These are phyloP conservation scores for Hyppa rectilinea DNA, from an alignment of 2,888 invertebrate genomes.

Conservation along the genomic window DNA sequence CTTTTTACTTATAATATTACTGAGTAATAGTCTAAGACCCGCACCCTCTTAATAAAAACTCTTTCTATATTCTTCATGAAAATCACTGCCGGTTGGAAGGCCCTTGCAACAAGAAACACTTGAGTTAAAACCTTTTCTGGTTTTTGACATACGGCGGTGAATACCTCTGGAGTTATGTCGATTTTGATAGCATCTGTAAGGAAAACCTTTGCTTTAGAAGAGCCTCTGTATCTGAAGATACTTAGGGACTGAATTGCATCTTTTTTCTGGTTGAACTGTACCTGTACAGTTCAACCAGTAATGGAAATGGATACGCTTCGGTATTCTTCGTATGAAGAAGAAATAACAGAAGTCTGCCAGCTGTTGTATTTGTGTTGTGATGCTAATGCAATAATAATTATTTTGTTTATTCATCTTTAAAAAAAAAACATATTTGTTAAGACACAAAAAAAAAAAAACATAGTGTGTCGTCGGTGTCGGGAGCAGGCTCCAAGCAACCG, in stretches of 20 bases:
- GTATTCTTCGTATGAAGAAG: background rate
- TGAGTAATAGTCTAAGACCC: background rate
- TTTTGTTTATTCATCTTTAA: too few relatives aligned
- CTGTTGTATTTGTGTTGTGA: too few relatives aligned
- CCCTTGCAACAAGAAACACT: slow-evolving; percentile 69
- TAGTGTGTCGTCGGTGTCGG: too few relatives aligned
- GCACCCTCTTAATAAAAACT: slow-evolving; percentile 73
- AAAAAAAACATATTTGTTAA: too few relatives aligned
- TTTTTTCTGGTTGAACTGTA: too few relatives aligned
- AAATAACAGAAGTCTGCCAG: too few relatives aligned
- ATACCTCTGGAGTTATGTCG: slow-evolving; percentile 75
- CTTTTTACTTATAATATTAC: too few relatives aligned
- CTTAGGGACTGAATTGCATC: too few relatives aligned
- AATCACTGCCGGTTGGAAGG: slow-evolving; percentile 76
- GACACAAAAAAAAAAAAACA: too few relatives aligned
- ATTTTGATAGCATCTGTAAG: slow-evolving; percentile 77
- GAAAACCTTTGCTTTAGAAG: background rate
- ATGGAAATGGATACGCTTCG: background rate
- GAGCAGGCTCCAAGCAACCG: too few relatives aligned
- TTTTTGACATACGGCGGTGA: slow-evolving; percentile 60
- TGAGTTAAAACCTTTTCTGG: slow-evolving; percentile 63
- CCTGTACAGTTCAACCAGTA: background rate
- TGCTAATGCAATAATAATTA: too few relatives aligned
- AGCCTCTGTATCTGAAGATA: background rate
- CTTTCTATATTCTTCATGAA: slow-evolving; percentile 74